phyloP scores from a whole-genome alignment of 2,888 invertebrate species.

The Scaptomyza flava region DNA sequence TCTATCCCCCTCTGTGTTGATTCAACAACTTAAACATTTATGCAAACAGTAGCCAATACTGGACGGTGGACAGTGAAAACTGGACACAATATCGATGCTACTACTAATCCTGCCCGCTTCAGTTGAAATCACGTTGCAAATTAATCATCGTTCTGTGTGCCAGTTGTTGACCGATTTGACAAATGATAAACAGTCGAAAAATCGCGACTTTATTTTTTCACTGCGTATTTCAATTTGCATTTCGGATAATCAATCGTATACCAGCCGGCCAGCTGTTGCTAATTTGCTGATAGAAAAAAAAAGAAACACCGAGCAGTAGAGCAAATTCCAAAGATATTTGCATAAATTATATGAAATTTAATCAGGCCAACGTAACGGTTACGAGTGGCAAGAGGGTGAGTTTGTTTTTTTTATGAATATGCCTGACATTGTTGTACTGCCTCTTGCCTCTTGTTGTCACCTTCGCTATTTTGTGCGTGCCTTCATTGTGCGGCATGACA shows the following conservation, averaged over 20 bases:
- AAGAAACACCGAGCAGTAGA: constrained; percentile 35
- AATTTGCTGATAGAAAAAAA: constrained; percentile 60
- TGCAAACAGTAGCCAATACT: constrained; percentile 55
- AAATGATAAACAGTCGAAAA: constrained; percentile 40
- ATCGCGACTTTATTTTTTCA: constrained; percentile 19
- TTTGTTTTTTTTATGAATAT: constrained; percentile 38
- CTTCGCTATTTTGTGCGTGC: constrained; percentile 33
- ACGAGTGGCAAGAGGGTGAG: constrained; percentile 22
- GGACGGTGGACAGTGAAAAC: constrained; percentile 36
- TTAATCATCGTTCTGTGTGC: constrained; percentile 61
- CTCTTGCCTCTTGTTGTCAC: constrained; percentile 26
- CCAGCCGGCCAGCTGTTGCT: constrained; percentile 55
- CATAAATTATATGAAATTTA: constrained; percentile 53
- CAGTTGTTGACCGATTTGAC: constrained; percentile 45
- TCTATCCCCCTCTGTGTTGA: constrained; percentile 48
- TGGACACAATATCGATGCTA: constrained; percentile 26
- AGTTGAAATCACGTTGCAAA: constrained; percentile 55
- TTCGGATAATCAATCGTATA: constrained; percentile 69
- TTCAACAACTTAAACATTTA: constrained; percentile 72
- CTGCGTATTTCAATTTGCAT: constrained; percentile 67
- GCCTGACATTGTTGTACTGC: constrained; percentile 5
- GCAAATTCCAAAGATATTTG: constrained; percentile 33
- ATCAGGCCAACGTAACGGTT: neutral
- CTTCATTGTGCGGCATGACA: constrained; percentile 50
- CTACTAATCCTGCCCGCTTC: constrained; percentile 57